Evolutionary conservation across 2,888 invertebrate species (phyloP).

Genomic region (Cryptocephalus moraei): DNA sequence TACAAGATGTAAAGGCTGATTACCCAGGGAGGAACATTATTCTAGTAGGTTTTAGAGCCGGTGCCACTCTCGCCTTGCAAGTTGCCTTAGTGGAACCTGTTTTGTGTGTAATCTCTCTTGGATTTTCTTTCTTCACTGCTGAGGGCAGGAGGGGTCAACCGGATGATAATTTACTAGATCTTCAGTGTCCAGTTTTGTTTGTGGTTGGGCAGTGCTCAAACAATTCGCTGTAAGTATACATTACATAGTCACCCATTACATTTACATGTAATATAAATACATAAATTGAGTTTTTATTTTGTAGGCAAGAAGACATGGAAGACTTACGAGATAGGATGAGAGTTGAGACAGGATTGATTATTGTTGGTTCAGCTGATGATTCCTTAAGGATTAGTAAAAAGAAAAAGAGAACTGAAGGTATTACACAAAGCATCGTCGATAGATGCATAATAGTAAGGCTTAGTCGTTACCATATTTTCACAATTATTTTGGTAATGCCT

Average conservation of each 20-base stretch:
- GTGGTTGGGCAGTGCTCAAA: slow-evolving; percentile 67
- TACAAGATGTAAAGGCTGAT: slow-evolving; percentile 58
- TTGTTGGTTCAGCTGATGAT: slow-evolving; percentile 74
- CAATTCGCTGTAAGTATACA: slow-evolving; percentile 43
- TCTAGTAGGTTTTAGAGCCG: slow-evolving; percentile 67
- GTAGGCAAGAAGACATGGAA: slow-evolving; percentile 65
- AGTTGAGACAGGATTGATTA: slow-evolving; percentile 63
- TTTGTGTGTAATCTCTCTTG: slow-evolving; percentile 64
- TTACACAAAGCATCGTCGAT: slow-evolving; percentile 74
- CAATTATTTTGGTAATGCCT: not conserved
- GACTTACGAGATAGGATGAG: slow-evolving; percentile 65
- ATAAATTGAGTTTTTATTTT: slow-evolving; percentile 1
- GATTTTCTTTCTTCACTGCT: slow-evolving; percentile 64
- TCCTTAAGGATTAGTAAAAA: slow-evolving; percentile 57
- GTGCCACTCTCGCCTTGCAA: slow-evolving; percentile 66
- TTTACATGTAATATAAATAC: not conserved
- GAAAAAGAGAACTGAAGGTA: slow-evolving; percentile 60
- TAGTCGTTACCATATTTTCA: not conserved
- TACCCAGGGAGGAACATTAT: slow-evolving; percentile 61
- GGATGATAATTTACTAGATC: slow-evolving; percentile 63
- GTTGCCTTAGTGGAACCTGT: slow-evolving; percentile 62
- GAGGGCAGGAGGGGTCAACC: slow-evolving; percentile 63
- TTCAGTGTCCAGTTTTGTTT: slow-evolving; percentile 65
- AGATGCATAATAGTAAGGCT: slow-evolving; percentile 55
- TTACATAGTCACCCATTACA: not conserved